Evolutionary conservation across 2,888 invertebrate species (phyloP), one percentile per base, ranked within the genome.

Genomic region (Tuta absoluta): DNA sequence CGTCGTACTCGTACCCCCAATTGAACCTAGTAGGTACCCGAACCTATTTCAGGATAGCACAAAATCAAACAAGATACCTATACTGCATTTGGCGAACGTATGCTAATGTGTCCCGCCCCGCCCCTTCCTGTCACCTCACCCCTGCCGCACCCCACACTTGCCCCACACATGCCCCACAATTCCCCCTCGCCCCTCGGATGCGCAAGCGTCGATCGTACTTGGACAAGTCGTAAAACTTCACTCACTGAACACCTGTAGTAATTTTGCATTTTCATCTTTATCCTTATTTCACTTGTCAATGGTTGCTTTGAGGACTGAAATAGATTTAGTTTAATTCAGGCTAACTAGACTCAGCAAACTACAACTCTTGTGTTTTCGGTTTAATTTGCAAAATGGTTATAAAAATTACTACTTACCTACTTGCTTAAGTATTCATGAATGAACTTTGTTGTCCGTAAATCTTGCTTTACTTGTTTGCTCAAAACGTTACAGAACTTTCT

Each of bases 111-210:
- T 73, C 67, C 71, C 66, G 70, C 77, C 84, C 81, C 89, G 88
- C 91, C 91, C 78, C 81, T 87, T 91, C 89, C 90, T 87, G 89
- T 83, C 81, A 80, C 79, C 70, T 75, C 73, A 76, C 75, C 75
- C 78, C 73, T 69, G 67, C 65, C 65, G 2, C 60, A 49, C 66
- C 66, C 66, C 64, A 64, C 70, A 69, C n/a, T n/a, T 71, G 69
- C 71, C 70, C 69, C 45, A 3, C 45, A 1, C 70, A 69, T 71
- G 69, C 71, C 70, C 69, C 45, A 3, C 45, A 1, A 12, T 41
- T 4, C 17, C 45, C 45, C n/a, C 45, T 45, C 45, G 45, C n/a
- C n/a, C 17, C 45, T n/a, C 45, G 17, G 45, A 45, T 45, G 68
- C 64, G 72, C 69, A 21, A 33, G 64, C 59, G 63, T 62, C 41